Conservation (phyloP, 2,113 vertebrate genomes). For the Catagonus wagneri region DNA sequence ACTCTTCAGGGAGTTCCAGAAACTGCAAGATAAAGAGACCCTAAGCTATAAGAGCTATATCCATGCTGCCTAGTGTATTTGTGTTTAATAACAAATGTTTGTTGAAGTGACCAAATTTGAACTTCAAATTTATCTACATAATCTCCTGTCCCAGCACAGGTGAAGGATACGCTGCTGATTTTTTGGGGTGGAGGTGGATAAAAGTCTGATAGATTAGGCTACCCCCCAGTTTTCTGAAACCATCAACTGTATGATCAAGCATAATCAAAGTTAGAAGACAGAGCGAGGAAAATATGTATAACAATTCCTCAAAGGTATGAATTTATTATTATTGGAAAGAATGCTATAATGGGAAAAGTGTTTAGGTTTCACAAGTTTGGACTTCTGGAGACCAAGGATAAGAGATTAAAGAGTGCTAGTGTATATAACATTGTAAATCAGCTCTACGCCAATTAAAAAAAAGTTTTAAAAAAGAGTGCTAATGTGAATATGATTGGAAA, state of each 20-base stretch:
- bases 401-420: neutral
- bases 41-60: neutral
- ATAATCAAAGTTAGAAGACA: neutral
- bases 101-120: neutral
- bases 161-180: neutral
- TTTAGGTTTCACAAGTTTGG: neutral
- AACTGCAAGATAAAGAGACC: neutral
- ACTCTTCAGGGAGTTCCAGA: neutral
- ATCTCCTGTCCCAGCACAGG: neutral
- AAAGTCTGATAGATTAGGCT: neutral
- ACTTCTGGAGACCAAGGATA: neutral
- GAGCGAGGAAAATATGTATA: neutral
- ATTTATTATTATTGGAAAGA: conserved; percentile 43
- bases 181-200: neutral
- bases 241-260: neutral
- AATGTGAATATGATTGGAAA: neutral
- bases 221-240: neutral
- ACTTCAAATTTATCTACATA: neutral
- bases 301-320: neutral
- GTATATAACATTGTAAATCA: too few species aligned
- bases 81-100: conserved; percentile 16
- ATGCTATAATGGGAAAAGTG: neutral
- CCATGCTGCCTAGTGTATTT: neutral
- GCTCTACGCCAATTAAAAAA: too few species aligned
- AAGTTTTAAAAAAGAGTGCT: neutral